phyloP scores from a whole-genome alignment of 2,113 vertebrate species.

The Tauraco erythrolophus region DNA sequence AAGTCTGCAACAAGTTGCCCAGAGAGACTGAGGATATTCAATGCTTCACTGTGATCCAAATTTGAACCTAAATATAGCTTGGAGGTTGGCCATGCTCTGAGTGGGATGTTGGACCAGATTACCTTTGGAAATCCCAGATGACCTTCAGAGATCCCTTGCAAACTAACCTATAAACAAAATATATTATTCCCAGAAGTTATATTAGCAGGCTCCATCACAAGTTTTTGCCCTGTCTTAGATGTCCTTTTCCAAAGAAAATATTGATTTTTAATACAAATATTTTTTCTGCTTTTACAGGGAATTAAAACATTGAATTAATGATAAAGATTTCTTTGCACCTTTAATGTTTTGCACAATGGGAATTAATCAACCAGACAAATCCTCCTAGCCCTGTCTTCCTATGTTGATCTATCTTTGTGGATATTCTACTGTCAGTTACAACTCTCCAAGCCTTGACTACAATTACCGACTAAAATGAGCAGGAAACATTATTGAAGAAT shows the following conservation, averaged over 20 bases:
- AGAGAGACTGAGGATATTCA: background rate
- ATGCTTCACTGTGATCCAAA: background rate
- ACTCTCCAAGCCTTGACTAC: background rate
- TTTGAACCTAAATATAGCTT: background rate
- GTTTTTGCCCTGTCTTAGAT: background rate
- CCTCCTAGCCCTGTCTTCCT: background rate
- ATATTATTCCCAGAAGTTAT: background rate
- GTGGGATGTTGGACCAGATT: background rate
- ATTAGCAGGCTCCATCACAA: background rate
- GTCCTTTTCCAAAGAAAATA: background rate
- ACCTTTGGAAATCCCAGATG: background rate
- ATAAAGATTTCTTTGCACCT: background rate
- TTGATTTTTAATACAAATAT: background rate
- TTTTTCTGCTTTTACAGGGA: background rate
- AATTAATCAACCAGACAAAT: background rate
- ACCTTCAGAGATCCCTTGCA: background rate
- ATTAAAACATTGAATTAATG: background rate
- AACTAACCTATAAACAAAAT: background rate
- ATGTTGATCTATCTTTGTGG: background rate
- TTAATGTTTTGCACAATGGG: background rate
- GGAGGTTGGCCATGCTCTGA: background rate
- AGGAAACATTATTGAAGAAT: background rate
- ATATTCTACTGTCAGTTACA: background rate
- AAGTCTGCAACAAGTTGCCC: fast-evolving
- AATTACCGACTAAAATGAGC: background rate